Percentiles rank a stretch among this genome's conserved stretches.
phyloP scores from a whole-genome alignment of 2,888 invertebrate species.

The Molanna angustata region DNA sequence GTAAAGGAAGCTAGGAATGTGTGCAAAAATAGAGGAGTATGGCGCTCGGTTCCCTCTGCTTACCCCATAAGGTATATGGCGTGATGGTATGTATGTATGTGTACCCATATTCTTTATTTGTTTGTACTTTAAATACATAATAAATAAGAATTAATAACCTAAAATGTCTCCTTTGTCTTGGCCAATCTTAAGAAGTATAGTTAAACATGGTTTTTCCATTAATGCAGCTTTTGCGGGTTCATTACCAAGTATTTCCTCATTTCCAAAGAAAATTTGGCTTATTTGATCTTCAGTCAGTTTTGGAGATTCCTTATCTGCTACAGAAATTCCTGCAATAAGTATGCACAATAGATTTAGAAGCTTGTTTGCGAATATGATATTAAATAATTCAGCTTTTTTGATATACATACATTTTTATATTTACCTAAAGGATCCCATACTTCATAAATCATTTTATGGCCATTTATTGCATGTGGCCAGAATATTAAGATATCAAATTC shows the following conservation, averaged over 20 bases:
- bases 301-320: constrained; percentile 28
- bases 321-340: constrained; percentile 25
- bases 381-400: no score
- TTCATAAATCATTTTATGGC: constrained; percentile 32
- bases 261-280: constrained; percentile 24
- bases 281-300: constrained; percentile 27
- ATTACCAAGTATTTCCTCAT: constrained; percentile 26
- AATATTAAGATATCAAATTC: constrained; percentile 53
- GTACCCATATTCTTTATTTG: no score
- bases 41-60: no score
- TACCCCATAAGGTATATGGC: no score
- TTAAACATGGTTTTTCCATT: constrained; percentile 27
- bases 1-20: no score
- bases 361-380: not conserved
- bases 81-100: no score
- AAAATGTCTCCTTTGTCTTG: constrained; percentile 31
- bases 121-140: no score
- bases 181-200: constrained; percentile 25
- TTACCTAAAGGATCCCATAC: constrained; percentile 30
- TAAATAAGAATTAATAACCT: no score
- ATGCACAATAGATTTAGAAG: not conserved
- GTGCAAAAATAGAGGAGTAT: no score
- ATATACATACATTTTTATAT: no score
- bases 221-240: constrained; percentile 17
- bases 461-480: constrained; percentile 48